Conservation (phyloP, 2,888 invertebrate species). For the Alsophila aescularia region DNA sequence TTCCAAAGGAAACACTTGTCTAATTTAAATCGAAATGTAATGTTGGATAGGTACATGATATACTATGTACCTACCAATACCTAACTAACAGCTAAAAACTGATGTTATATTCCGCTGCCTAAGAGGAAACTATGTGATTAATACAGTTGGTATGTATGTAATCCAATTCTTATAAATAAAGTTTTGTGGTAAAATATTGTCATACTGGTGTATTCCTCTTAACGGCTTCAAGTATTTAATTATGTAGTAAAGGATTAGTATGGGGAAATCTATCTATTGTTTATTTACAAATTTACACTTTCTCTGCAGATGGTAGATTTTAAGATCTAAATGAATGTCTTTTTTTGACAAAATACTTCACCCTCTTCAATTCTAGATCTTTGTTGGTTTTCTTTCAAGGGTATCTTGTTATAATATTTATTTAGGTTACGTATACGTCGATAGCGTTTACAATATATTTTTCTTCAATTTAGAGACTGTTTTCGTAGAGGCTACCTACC, state of each 20-base stretch:
- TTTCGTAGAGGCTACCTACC: neutral
- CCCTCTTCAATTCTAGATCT: conserved; percentile 11
- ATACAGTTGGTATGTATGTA: no score
- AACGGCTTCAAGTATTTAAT: no score
- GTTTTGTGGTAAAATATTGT: no score
- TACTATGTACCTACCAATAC: no score
- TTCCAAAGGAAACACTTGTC: neutral
- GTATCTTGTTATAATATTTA: conserved; percentile 26
- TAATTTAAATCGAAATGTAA: neutral
- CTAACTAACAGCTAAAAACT: no score
- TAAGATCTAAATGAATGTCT: neutral
- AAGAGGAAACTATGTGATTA: no score
- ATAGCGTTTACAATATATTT: conserved; percentile 7
- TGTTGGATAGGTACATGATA: neutral
- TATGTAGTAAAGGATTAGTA: no score
- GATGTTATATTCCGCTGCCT: no score
- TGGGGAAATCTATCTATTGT: no score
- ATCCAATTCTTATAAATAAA: no score
- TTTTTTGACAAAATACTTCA: conserved; percentile 2
- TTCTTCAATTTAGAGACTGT: conserved; percentile 3
- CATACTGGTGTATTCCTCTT: no score
- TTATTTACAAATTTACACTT: neutral
- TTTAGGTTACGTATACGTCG: conserved; percentile 15
- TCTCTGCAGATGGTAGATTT: neutral
- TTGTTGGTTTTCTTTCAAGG: conserved; percentile 14